Evolutionary conservation across 2,797 vertebrate genomes (phyloP), one percentile per base, ranked within the genome.

Genomic region (Enteromius argenteus): DNA sequence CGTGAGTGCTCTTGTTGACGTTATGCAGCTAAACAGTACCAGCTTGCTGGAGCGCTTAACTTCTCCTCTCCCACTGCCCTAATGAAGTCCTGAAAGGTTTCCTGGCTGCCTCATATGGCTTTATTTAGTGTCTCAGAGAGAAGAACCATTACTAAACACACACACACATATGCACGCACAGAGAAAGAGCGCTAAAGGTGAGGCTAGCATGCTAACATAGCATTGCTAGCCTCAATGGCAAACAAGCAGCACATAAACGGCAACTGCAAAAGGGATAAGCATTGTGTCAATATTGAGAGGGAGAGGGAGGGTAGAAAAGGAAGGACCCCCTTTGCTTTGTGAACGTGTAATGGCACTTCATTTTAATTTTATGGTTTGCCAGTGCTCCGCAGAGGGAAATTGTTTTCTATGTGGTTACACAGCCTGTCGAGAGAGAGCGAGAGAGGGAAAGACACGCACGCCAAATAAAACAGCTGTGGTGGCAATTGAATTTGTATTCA

Each of bases 31-130:
- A 96, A 95, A 94, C 93, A 95, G 94, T 94, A 94, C 94, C 95
- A 96, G 94, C 94, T 95, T 95, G 94, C 94, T 81, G 68, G 90
- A 92, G 92, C 90, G 92, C 92, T 94, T 94, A 95, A 92, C 94
- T 94, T 94, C 91, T 93, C 91, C 89, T 86, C 85, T 90, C 83
- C 83, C 83, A 87, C 87, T 44, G 83, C 83, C 85, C 94, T 96
- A 96, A 96, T 95, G 94, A 96, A 96, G 95, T 95, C 95, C 94
- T 95, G 94, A 94, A 95, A 95, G 92, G 93, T 93, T 95, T 95
- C 94, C 95, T 95, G 94, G 94, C 91, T 93, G 91, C 80, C 91
- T 95, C 95, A 95, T 94, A 94, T 95, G 95, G 95, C 92, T 95
- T 95, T 95, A 93, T 94, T 96, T 95, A 95, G 92, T 89, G 71